A percentile compares a stretch with the other conserved stretches of the same genome.
phyloP scores from a whole-genome alignment of 1,140 invertebrate species.

The Mycetomoellerius zeteki region DNA sequence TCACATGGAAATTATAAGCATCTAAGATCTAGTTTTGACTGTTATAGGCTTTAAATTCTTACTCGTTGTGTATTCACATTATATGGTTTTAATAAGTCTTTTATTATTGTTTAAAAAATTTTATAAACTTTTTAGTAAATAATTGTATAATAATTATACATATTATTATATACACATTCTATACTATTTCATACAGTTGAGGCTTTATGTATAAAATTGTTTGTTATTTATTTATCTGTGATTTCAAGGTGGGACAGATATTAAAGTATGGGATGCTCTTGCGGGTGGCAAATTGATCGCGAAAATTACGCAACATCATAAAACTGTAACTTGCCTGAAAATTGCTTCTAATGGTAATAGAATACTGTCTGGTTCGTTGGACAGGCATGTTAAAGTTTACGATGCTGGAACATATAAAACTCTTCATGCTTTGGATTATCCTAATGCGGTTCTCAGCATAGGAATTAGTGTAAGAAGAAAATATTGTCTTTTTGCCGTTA shows the following conservation, averaged over 20 bases:
- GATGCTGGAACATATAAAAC: slow-evolving; percentile 95
- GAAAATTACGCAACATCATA: slow-evolving; percentile 95
- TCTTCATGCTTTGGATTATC: slow-evolving; percentile 95
- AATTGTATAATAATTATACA: slow-evolving; percentile 3
- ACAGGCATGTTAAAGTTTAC: slow-evolving; percentile 98
- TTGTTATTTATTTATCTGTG: neutral
- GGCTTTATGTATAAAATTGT: slow-evolving; percentile 6
- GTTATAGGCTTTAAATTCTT: too few relatives aligned
- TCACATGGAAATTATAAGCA: too few relatives aligned
- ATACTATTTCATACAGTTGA: neutral
- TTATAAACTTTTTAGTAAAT: neutral
- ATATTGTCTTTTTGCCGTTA: neutral
- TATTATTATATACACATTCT: too few relatives aligned
- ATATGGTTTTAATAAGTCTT: too few relatives aligned
- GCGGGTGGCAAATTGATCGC: slow-evolving; percentile 94
- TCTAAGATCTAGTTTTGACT: too few relatives aligned
- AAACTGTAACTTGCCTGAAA: slow-evolving; percentile 95
- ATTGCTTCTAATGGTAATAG: slow-evolving; percentile 93
- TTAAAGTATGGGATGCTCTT: slow-evolving; percentile 97
- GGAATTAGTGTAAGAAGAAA: slow-evolving; percentile 90
- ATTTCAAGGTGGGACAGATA: slow-evolving; percentile 93
- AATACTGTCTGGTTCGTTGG: slow-evolving; percentile 96
- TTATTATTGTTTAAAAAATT: neutral
- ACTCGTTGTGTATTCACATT: too few relatives aligned
- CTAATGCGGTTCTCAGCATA: slow-evolving; percentile 96